Evolutionary conservation across 2,797 vertebrate species (phyloP).

Genomic region (Microctenopoma lineatum): DNA sequence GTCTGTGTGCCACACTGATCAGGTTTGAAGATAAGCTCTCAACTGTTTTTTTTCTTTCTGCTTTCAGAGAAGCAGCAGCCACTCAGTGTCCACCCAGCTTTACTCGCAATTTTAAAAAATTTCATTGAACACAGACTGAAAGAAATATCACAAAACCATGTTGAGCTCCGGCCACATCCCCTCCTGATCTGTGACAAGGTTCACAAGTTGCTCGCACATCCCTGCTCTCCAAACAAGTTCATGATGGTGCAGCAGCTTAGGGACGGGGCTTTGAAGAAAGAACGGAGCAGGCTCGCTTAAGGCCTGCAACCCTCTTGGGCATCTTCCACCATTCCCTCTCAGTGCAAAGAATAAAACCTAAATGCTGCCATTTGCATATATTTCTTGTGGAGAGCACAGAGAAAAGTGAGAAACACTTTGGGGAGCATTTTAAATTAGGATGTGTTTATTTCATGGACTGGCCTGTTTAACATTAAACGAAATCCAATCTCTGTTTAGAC

Average conservation of each 20-base stretch:
- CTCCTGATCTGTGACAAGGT: constrained; percentile 43
- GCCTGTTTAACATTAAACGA: constrained; percentile 78
- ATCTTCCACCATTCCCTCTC: constrained; percentile 60
- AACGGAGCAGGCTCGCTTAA: constrained; percentile 48
- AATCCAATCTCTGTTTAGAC: constrained; percentile 82
- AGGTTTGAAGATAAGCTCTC: constrained; percentile 45
- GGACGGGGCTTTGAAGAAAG: constrained; percentile 58
- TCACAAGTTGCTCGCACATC: constrained; percentile 37
- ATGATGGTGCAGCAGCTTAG: constrained; percentile 30
- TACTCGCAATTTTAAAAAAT: constrained; percentile 25
- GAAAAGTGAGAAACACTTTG: constrained; percentile 59
- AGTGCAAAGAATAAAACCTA: constrained; percentile 62
- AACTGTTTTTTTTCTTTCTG: not conserved
- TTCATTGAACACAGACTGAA: constrained; percentile 30
- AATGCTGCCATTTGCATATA: constrained; percentile 78
- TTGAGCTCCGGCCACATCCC: constrained; percentile 32
- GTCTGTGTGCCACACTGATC: constrained; percentile 45
- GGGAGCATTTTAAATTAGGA: constrained; percentile 78
- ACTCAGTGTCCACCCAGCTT: constrained; percentile 35
- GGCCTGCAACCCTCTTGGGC: constrained; percentile 61
- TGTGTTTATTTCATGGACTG: constrained; percentile 77
- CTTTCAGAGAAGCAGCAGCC: constrained; percentile 36
- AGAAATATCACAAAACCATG: constrained; percentile 10
- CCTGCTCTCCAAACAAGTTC: constrained; percentile 43
- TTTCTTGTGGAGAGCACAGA: constrained; percentile 58